These are phyloP conservation scores for Melanostoma scalare DNA, from an alignment of 2,888 invertebrate species.

Conservation along the genomic window DNA sequence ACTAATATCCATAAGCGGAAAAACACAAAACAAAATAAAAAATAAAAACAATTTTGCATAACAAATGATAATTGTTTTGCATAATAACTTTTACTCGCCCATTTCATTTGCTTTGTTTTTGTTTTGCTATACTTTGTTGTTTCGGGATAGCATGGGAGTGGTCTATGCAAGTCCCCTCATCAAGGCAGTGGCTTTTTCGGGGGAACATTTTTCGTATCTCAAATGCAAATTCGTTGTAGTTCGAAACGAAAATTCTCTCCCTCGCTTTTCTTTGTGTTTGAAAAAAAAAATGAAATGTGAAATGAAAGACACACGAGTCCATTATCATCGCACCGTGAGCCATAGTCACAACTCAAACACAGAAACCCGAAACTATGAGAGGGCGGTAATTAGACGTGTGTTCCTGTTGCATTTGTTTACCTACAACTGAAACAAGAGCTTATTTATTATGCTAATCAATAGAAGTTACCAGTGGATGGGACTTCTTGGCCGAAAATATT, in stretches of 20 bases:
- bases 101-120: conserved; percentile 27
- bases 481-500: conserved; percentile 50
- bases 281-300: background rate
- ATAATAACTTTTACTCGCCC: conserved; percentile 70
- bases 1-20: conserved; percentile 71
- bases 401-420: conserved; percentile 35
- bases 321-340: conserved; percentile 5
- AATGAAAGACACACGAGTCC: conserved; percentile 21
- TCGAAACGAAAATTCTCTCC: background rate
- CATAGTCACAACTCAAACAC: background rate
- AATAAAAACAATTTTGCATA: conserved; percentile 66
- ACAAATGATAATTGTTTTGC: conserved; percentile 72
- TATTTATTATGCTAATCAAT: conserved; percentile 60
- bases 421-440: conserved; percentile 17
- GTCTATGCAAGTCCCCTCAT: conserved; percentile 23
- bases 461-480: conserved; percentile 46
- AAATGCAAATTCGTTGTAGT: conserved; percentile 57
- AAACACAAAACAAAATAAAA: conserved; percentile 45
- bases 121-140: conserved; percentile 8
- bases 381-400: conserved; percentile 50
- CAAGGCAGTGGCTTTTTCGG: conserved; percentile 25
- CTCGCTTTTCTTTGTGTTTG: conserved; percentile 11
- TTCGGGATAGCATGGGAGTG: conserved; percentile 13
- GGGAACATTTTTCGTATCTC: conserved; percentile 5
- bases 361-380: conserved; percentile 13